Evolutionary conservation across 2,113 vertebrate genomes (phyloP).

Genomic region (Pygoscelis antarcticus): DNA sequence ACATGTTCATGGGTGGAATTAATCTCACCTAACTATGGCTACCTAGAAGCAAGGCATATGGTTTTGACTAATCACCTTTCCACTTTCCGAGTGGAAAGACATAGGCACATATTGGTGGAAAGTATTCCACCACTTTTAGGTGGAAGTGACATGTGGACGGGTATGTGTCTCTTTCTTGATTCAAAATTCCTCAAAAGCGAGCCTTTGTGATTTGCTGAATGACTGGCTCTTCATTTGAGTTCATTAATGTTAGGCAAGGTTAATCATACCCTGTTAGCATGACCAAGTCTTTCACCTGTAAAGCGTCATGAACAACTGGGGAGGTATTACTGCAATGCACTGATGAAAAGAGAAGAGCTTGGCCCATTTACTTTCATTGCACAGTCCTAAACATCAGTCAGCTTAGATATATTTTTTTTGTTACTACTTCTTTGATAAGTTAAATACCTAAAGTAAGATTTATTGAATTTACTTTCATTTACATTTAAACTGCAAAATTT

Average conservation of each 20-base stretch:
- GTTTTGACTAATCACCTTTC: not conserved
- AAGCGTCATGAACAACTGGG: not conserved
- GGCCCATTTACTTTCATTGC: not conserved
- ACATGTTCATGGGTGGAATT: not conserved
- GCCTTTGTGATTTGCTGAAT: not conserved
- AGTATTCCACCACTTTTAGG: not conserved
- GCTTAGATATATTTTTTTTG: not conserved
- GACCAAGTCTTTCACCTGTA: not conserved
- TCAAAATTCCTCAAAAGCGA: not conserved
- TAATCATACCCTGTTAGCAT: not conserved
- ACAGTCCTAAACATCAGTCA: not conserved
- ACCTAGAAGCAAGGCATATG: not conserved
- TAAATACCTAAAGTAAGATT: not conserved
- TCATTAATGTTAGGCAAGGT: not conserved
- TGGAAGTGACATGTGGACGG: not conserved
- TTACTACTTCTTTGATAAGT: not conserved
- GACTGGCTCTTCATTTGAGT: not conserved
- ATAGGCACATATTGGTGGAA: not conserved
- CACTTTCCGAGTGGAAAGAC: not conserved
- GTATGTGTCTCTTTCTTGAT: not conserved
- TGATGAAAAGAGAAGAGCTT: not conserved
- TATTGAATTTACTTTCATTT: not conserved
- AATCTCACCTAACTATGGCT: not conserved
- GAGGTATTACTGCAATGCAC: not conserved
- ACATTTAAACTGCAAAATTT: not conserved